Percentiles rank a stretch among this genome's conserved stretches.
These are phyloP conservation scores for Thinocorus orbignyianus DNA, from an alignment of 2,113 vertebrate species.

Conservation along the genomic window DNA sequence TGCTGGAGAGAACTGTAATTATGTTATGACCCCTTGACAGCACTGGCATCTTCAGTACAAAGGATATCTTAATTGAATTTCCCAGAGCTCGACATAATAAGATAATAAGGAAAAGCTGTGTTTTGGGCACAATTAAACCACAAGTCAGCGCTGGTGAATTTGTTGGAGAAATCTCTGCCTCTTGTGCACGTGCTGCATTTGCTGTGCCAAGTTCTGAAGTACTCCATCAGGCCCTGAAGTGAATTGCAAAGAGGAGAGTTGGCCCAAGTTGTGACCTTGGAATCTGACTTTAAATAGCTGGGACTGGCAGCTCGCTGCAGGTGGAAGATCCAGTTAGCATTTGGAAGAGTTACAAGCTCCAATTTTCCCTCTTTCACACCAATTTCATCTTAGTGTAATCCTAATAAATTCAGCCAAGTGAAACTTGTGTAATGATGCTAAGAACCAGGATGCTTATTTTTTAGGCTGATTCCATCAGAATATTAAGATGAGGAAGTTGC, in stretches of 20 bases:
- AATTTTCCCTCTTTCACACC: background rate
- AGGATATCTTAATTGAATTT: background rate
- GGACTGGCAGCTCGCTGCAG: background rate
- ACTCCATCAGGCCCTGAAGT: background rate
- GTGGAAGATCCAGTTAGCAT: background rate
- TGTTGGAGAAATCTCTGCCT: background rate
- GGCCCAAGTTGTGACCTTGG: background rate
- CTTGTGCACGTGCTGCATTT: background rate
- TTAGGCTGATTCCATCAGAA: background rate
- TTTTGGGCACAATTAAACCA: background rate
- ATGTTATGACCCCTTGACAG: background rate
- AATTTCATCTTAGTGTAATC: background rate
- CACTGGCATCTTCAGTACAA: background rate
- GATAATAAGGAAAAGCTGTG: background rate
- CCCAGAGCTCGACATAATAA: background rate
- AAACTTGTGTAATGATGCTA: background rate
- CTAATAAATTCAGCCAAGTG: background rate
- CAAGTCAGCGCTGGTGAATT: background rate
- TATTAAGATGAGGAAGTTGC: background rate
- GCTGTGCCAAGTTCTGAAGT: constrained; percentile 21
- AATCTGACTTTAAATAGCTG: background rate
- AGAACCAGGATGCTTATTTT: background rate
- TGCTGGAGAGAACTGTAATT: background rate
- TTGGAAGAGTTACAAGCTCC: background rate
- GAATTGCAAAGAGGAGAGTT: background rate